A percentile compares a stretch with the other conserved stretches of the same genome.
Evolutionary conservation across 2,113 vertebrate species (phyloP).

Genomic region (Pluvialis apricaria): DNA sequence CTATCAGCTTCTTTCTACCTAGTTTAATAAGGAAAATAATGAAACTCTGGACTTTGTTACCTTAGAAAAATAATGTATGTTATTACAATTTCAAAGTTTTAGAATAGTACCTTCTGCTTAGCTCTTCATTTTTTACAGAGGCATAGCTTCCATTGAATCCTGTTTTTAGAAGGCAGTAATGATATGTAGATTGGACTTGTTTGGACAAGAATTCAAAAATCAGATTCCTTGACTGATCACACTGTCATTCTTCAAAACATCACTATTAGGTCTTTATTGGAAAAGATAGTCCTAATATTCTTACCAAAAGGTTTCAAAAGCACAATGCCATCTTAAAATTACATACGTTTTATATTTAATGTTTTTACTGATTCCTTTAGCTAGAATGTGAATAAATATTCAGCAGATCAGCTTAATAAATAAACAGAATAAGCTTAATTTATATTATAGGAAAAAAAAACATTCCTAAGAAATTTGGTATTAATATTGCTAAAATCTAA

Average conservation of each 20-base stretch:
- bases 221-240: slow-evolving; percentile 46
- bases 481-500: neutral
- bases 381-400: neutral
- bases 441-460: neutral
- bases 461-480: neutral
- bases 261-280: neutral
- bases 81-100: slow-evolving; percentile 4
- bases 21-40: neutral
- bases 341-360: neutral
- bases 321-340: neutral
- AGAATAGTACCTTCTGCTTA: slow-evolving; percentile 36
- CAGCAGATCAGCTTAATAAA: neutral
- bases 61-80: neutral
- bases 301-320: slow-evolving; percentile 28
- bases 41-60: neutral
- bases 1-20: neutral
- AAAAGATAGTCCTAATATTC: slow-evolving; percentile 27
- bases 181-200: slow-evolving; percentile 58
- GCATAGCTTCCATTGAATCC: slow-evolving; percentile 44
- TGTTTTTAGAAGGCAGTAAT: slow-evolving; percentile 57
- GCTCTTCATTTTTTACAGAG: slow-evolving; percentile 27
- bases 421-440: neutral
- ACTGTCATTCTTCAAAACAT: slow-evolving; percentile 51
- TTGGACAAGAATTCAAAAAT: slow-evolving; percentile 65
- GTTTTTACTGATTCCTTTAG: neutral